These are phyloP conservation scores for Vireo altiloquus DNA, from an alignment of 2,113 vertebrate genomes.

Conservation along the genomic window DNA sequence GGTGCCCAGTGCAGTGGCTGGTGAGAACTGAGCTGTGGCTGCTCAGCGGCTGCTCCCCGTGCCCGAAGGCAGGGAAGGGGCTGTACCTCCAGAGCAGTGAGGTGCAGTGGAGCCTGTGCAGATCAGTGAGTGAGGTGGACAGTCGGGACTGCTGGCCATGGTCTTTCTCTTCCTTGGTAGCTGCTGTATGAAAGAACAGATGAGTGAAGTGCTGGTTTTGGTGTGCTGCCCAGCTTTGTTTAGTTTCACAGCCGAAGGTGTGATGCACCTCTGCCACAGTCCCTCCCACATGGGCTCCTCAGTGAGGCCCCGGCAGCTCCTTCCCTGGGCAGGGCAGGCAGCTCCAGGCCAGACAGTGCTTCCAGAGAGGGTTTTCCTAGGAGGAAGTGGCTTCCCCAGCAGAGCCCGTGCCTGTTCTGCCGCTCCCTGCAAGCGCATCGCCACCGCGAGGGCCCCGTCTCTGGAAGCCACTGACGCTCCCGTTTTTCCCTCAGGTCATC, in stretches of 20 bases:
- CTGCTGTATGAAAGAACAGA: background rate
- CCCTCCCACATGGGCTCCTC: background rate
- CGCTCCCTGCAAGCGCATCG: rapidly evolving
- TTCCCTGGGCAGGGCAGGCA: background rate
- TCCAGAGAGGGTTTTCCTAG: background rate
- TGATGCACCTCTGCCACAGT: background rate
- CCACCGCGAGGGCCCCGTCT: rapidly evolving
- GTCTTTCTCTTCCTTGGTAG: background rate
- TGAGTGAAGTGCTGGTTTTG: rapidly evolving
- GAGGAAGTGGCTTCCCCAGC: rapidly evolving
- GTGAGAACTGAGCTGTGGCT: background rate
- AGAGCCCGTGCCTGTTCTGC: rapidly evolving
- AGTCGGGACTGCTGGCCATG: rapidly evolving
- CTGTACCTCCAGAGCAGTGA: rapidly evolving
- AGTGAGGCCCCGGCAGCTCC: rapidly evolving
- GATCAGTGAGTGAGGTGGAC: rapidly evolving
- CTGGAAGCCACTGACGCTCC: background rate
- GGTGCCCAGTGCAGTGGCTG: background rate
- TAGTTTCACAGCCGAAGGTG: rapidly evolving
- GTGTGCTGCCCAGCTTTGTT: rapidly evolving
- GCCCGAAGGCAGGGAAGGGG: rapidly evolving
- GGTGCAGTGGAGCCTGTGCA: background rate
- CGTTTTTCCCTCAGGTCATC: conserved; percentile 82
- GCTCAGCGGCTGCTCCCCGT: background rate
- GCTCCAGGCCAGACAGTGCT: rapidly evolving